Evolutionary conservation across 1,140 invertebrate genomes (phyloP), one percentile per base, ranked within the genome.

Genomic region (Lordiphosa stackelbergi): DNA sequence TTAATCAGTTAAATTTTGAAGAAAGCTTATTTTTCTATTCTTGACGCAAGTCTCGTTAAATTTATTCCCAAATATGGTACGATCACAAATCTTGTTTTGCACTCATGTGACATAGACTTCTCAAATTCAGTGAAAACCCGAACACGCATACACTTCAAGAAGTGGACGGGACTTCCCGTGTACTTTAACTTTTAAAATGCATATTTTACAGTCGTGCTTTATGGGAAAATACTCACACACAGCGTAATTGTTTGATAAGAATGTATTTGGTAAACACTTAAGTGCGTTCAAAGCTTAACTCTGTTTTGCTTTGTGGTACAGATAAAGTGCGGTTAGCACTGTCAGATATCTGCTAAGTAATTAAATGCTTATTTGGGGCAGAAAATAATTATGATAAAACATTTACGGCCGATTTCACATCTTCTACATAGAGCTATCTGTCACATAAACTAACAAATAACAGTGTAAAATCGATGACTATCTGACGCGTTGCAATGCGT

Each of bases 1-100:
- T 46, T 46, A 46, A 46, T 46, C 43, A 46, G 43, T 34, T 34
- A 31, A 46, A 12, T 11, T 31, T 31, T 31, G 28, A 31, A 8
- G 28, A 31, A 31, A 31, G 24, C 7, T 46, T 45, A 7, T 45
- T 46, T 45, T 45, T 13, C 12, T n/a, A 19, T 42, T 42, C 3
- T n/a, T 22, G 40, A 16, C 40, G 40, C 13, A 42, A 12, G 4
- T 42, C 10, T 8, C 12, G 42, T 28, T 4, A 45, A 46, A 34
- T 22, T 31, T 9, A 28, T 12, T 31, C 24, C 43, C 43, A 46
- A 46, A 13, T 34, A 46, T 46, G 43, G 43, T 13, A 34, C 11
- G 43, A 46, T 13, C 16, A 34, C 1, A 13, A 46, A 34, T 46
- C 24, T 46, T 5, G 28, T 34, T 46, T 46, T 24, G 31, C 24